phyloP scores from a whole-genome alignment of 1,140 invertebrate genomes.

The Parapsyche elsis region DNA sequence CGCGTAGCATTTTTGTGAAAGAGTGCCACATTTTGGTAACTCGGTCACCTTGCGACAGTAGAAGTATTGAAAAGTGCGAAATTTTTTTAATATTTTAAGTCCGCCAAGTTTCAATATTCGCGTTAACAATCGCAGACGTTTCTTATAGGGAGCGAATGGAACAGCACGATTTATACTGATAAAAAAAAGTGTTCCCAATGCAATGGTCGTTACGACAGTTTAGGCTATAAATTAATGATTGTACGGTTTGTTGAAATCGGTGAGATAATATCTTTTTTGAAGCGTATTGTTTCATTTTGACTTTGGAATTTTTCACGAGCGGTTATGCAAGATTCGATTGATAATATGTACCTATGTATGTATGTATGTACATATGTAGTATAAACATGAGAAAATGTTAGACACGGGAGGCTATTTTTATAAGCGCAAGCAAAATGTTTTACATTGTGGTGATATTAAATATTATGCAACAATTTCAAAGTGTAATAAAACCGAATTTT shows the following conservation, averaged over 20 bases:
- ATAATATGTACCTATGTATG: not conserved
- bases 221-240: conserved; percentile 10
- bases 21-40: not conserved
- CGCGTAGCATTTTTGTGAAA: not conserved
- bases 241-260: conserved; percentile 14
- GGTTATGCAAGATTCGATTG: not conserved
- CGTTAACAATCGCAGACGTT: not conserved
- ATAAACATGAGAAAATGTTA: not conserved
- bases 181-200: conserved; percentile 10
- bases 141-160: not conserved
- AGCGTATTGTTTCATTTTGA: not conserved
- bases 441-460: too few relatives aligned
- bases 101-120: not conserved
- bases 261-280: conserved; percentile 1
- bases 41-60: conserved; percentile 2
- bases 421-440: too few relatives aligned
- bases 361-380: not conserved
- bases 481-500: too few relatives aligned
- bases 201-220: not conserved
- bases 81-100: not conserved
- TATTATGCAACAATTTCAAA: too few relatives aligned
- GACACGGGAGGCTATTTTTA: not conserved
- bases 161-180: not conserved
- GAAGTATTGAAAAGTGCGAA: conserved; percentile 3
- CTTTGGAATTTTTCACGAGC: too few relatives aligned